These are phyloP conservation scores for Griposia aprilina DNA, from an alignment of 2,888 invertebrate genomes.

Conservation along the genomic window DNA sequence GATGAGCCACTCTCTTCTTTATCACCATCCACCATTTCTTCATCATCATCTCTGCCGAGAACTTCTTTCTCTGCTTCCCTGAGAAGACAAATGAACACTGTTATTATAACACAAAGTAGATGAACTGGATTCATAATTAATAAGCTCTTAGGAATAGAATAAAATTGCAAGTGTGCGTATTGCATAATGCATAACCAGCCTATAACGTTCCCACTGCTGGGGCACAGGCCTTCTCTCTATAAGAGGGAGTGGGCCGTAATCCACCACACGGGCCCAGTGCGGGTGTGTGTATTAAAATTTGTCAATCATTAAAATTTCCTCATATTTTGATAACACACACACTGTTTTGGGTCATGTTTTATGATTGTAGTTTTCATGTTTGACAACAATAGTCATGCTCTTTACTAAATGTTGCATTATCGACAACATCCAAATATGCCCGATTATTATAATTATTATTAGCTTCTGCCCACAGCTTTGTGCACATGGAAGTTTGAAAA, in stretches of 20 bases:
- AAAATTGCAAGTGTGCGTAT: neutral
- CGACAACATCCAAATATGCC: neutral
- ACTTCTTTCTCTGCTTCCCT: conserved; percentile 94
- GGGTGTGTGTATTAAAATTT: neutral
- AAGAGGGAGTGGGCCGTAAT: too few species aligned
- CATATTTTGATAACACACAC: too few species aligned
- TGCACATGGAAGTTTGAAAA: neutral
- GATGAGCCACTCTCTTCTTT: conserved; percentile 94
- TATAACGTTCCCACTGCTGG: too few species aligned
- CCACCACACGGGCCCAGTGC: too few species aligned
- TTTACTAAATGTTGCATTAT: neutral
- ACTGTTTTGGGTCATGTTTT: neutral
- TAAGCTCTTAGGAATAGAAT: neutral
- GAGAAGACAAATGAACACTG: conserved; percentile 28
- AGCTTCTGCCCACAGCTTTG: neutral
- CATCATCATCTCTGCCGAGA: conserved; percentile 93
- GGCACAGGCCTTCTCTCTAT: too few species aligned
- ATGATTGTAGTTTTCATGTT: neutral
- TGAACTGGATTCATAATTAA: neutral
- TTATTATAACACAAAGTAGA: neutral
- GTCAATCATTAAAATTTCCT: neutral
- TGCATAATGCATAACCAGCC: too few species aligned
- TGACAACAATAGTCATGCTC: neutral
- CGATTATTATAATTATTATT: too few species aligned
- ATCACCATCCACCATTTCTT: conserved; percentile 91